These are phyloP conservation scores for Amblyopsis hoosieri DNA, from an alignment of 2,797 vertebrate species.

Conservation along the genomic window DNA sequence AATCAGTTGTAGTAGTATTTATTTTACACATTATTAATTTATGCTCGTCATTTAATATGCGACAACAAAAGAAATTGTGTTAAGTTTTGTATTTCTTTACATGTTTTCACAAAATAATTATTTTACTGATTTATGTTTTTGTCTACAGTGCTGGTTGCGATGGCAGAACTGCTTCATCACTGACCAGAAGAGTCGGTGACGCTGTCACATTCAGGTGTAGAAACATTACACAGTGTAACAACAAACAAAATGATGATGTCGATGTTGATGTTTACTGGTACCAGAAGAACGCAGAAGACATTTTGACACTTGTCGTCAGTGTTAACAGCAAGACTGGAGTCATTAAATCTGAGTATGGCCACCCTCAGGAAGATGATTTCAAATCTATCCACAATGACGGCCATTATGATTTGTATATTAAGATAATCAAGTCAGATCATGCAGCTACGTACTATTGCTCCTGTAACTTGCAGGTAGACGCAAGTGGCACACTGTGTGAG, in stretches of 20 bases:
- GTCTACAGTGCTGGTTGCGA: slow-evolving; percentile 22
- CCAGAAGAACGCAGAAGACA: slow-evolving; percentile 25
- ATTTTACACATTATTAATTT: too few relatives aligned
- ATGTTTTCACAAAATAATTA: not conserved
- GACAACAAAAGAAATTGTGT: too few relatives aligned
- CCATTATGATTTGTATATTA: slow-evolving; percentile 2
- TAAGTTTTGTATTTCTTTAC: too few relatives aligned
- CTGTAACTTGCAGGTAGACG: not conserved
- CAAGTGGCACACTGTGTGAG: slow-evolving; percentile 22
- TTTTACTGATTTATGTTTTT: slow-evolving; percentile 29
- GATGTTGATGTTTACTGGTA: not conserved
- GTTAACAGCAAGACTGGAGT: not conserved
- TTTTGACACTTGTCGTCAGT: not conserved
- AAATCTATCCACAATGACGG: not conserved
- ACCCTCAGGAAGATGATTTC: slow-evolving; percentile 24
- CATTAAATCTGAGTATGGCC: not conserved
- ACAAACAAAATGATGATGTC: rapidly evolving
- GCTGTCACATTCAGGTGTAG: slow-evolving; percentile 15
- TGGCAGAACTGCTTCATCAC: slow-evolving; percentile 27
- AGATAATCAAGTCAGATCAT: not conserved
- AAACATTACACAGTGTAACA: not conserved
- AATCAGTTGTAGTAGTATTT: too few relatives aligned
- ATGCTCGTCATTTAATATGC: too few relatives aligned
- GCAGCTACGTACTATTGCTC: slow-evolving; percentile 32
- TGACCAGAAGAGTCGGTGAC: slow-evolving; percentile 21